Conservation (phyloP, 2,888 invertebrate genomes). For the Agriopis leucophaearia region DNA sequence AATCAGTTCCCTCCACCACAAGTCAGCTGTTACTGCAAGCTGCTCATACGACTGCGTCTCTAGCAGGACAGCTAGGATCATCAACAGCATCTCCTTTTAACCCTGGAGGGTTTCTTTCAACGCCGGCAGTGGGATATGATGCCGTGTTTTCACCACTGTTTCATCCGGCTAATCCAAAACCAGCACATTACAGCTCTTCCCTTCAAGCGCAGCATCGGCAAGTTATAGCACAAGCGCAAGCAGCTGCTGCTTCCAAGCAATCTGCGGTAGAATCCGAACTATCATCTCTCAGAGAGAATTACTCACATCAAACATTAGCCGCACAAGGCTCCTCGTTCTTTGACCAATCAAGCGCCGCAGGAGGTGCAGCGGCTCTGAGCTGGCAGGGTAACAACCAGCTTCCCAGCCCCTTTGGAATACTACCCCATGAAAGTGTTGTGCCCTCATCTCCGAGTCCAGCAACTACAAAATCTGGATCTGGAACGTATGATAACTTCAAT, state of each 20-base stretch:
- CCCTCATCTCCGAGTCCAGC: conserved; percentile 88
- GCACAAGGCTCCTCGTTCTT: conserved; percentile 89
- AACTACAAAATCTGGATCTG: conserved; percentile 84
- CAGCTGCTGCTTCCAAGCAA: conserved; percentile 85
- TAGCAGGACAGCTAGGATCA: conserved; percentile 88
- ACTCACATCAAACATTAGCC: conserved; percentile 86
- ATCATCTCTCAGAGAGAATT: conserved; percentile 86
- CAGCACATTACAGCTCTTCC: conserved; percentile 90
- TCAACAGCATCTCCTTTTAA: conserved; percentile 89
- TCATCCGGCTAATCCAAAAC: conserved; percentile 92
- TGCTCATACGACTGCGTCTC: conserved; percentile 86
- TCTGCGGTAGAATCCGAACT: conserved; percentile 86
- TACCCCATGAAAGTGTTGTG: conserved; percentile 92
- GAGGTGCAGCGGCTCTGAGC: conserved; percentile 82
- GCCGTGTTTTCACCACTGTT: conserved; percentile 93
- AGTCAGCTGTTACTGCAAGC: conserved; percentile 90
- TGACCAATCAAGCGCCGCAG: conserved; percentile 87
- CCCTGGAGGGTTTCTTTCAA: conserved; percentile 91
- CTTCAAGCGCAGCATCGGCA: conserved; percentile 90
- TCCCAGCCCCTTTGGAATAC: conserved; percentile 91
- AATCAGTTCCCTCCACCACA: conserved; percentile 88
- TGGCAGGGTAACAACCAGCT: conserved; percentile 92
- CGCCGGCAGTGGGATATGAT: conserved; percentile 92
- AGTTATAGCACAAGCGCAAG: conserved; percentile 86
- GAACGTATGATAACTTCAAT: conserved; percentile 90